These are phyloP conservation scores for Caenorhabditis briggsae DNA, from an alignment of 1,140 invertebrate species.

Conservation along the genomic window DNA sequence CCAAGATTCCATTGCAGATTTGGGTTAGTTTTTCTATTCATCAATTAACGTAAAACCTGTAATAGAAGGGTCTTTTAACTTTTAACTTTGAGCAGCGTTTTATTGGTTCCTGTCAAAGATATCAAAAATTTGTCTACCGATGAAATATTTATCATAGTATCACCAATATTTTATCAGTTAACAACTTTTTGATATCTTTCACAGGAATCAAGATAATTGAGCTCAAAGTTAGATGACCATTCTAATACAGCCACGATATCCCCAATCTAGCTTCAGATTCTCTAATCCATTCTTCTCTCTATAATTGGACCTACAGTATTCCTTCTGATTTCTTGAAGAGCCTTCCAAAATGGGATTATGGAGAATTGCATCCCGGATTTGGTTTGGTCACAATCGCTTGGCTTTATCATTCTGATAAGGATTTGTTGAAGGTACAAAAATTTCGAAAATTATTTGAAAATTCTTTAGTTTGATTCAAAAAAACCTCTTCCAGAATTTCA, in stretches of 20 bases:
- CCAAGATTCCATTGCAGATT: background rate
- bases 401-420: slow-evolving; percentile 32
- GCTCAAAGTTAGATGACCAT: too few species aligned
- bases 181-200: too few species aligned
- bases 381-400: slow-evolving; percentile 52
- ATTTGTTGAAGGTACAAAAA: background rate
- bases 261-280: background rate
- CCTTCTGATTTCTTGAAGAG: background rate
- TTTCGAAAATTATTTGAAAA: background rate
- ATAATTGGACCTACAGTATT: slow-evolving; percentile 11
- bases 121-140: too few species aligned
- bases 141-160: too few species aligned
- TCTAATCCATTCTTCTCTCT: slow-evolving; percentile 11
- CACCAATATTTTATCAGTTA: too few species aligned
- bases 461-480: background rate
- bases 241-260: too few species aligned
- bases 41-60: too few species aligned
- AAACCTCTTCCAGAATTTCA: slow-evolving; percentile 6
- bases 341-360: slow-evolving; percentile 12
- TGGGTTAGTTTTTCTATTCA: background rate
- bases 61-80: too few species aligned
- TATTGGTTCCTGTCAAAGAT: too few species aligned
- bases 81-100: background rate
- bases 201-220: too few species aligned
- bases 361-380: slow-evolving; percentile 49